phyloP scores from a whole-genome alignment of 2,797 vertebrate species.

The Melanogrammus aeglefinus region DNA sequence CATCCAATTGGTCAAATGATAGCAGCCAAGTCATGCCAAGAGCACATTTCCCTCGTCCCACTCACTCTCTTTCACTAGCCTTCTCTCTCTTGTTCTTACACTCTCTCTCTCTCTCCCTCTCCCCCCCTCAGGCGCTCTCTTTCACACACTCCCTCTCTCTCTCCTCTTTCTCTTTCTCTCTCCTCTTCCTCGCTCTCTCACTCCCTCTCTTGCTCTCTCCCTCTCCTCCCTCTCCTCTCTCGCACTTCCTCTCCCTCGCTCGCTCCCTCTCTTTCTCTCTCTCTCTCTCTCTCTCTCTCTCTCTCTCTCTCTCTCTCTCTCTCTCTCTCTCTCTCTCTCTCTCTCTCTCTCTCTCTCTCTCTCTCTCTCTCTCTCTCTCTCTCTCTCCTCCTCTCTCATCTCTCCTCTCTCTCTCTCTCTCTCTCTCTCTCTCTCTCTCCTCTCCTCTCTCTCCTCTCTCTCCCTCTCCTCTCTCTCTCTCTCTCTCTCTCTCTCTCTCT shows the following conservation, averaged over 20 bases:
- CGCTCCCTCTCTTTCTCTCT: not conserved
- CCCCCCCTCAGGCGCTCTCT: not conserved
- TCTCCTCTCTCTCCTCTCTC: not conserved
- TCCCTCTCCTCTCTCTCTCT: too few species aligned
- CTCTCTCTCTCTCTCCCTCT: not conserved
- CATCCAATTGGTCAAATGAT: slow-evolving; percentile 48
- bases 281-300: not conserved
- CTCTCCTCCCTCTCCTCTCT: not conserved
- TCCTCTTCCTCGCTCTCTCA: not conserved
- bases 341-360: not conserved
- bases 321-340: not conserved
- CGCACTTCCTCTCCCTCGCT: not conserved
- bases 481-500: too few species aligned
- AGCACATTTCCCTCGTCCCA: slow-evolving; percentile 10
- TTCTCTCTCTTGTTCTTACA: not conserved
- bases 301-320: not conserved
- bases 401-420: not conserved
- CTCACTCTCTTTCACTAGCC: not conserved
- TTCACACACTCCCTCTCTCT: not conserved
- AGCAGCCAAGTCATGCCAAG: slow-evolving; percentile 38
- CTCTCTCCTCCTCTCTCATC: too few species aligned
- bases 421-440: not conserved
- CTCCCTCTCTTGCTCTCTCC: not conserved
- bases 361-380: not conserved
- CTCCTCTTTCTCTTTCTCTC: not conserved